A percentile compares a stretch with the other conserved stretches of the same genome.
Conservation (phyloP, 2,888 invertebrate genomes). For the Eilema griseolum region DNA sequence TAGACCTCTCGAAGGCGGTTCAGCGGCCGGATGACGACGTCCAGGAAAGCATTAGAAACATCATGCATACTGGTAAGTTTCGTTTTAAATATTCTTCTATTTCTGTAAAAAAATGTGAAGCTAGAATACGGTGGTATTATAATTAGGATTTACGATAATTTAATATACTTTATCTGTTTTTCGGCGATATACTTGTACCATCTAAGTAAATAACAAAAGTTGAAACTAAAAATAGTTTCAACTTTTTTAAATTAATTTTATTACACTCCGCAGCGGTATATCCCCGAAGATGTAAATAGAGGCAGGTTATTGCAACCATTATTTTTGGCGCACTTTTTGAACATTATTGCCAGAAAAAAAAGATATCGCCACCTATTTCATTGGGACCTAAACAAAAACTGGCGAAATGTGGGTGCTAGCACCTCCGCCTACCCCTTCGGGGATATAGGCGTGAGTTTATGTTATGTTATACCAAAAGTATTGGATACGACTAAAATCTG, state of each 20-base stretch:
- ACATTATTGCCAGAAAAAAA: neutral
- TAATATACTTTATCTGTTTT: too few species aligned
- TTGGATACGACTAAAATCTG: too few species aligned
- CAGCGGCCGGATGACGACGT: constrained; percentile 61
- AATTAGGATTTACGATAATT: neutral
- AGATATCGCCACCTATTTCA: too few species aligned
- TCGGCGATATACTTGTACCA: neutral
- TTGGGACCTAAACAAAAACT: too few species aligned
- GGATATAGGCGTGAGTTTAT: too few species aligned
- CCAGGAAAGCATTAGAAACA: constrained; percentile 77
- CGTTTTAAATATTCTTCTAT: constrained; percentile 15
- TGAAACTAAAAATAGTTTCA: neutral
- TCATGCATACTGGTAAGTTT: constrained; percentile 79
- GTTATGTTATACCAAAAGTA: too few species aligned
- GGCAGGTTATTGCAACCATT: too few species aligned
- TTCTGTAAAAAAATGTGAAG: neutral
- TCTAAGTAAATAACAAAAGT: neutral
- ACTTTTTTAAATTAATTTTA: neutral
- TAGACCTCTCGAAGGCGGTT: constrained; percentile 56
- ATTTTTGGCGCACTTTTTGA: neutral
- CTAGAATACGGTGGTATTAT: neutral
- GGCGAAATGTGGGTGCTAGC: too few species aligned
- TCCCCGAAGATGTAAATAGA: too few species aligned
- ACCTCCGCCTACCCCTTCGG: too few species aligned
- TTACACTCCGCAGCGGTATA: too few species aligned